These are phyloP conservation scores for Cyclophora albipunctata DNA, from an alignment of 2,888 invertebrate species.

Conservation along the genomic window DNA sequence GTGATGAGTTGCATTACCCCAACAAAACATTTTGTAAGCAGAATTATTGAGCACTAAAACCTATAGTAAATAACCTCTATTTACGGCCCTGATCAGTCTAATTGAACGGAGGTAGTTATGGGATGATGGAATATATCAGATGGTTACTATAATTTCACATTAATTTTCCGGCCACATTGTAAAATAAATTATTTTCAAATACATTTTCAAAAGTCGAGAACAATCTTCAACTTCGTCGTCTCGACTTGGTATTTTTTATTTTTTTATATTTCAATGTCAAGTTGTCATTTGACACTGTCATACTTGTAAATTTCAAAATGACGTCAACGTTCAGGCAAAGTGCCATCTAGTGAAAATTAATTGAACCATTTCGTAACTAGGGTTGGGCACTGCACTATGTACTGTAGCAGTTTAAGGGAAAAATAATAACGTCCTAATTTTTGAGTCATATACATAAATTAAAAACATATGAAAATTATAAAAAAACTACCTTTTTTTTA, in stretches of 20 bases:
- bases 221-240: slow-evolving; percentile 41
- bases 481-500: too few relatives aligned
- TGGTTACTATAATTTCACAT: slow-evolving; percentile 19
- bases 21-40: slow-evolving; percentile 65
- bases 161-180: slow-evolving; percentile 36
- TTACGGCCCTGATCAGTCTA: slow-evolving; percentile 30
- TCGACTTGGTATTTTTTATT: slow-evolving; percentile 3
- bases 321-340: too few relatives aligned
- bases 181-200: slow-evolving; percentile 36
- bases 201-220: slow-evolving; percentile 56
- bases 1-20: slow-evolving; percentile 70
- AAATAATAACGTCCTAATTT: too few relatives aligned
- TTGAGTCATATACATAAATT: too few relatives aligned
- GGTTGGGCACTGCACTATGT: too few relatives aligned
- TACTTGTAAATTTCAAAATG: too few relatives aligned
- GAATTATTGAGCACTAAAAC: slow-evolving; percentile 26
- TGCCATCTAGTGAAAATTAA: too few relatives aligned
- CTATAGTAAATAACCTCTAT: slow-evolving; percentile 40
- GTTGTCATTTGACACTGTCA: not conserved
- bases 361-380: too few relatives aligned
- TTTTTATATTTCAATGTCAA: not conserved
- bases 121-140: slow-evolving; percentile 8
- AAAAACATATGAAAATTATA: too few relatives aligned
- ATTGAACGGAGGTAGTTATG: slow-evolving; percentile 30
- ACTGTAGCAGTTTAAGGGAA: too few relatives aligned